A percentile compares a stretch with the other conserved stretches of the same genome.
Evolutionary conservation across 1,140 invertebrate genomes (phyloP).

Genomic region (Tribolium madens): DNA sequence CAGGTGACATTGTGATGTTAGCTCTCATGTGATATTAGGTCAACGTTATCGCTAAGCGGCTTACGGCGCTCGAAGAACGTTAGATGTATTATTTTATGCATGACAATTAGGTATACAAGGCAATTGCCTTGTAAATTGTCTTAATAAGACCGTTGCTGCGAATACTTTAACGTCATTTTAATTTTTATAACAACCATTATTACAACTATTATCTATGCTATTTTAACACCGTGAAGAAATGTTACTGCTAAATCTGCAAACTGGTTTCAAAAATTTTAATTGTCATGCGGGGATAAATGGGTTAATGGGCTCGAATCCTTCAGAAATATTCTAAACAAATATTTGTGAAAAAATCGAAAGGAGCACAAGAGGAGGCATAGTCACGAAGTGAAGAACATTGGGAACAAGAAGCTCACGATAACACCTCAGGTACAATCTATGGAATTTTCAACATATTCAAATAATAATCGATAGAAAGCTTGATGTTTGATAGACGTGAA

Average conservation of each 20-base stretch:
- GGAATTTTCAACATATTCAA: neutral
- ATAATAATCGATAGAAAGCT: neutral
- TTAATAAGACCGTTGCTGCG: conserved; percentile 29
- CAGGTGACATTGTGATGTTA: neutral
- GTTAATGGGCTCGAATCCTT: neutral
- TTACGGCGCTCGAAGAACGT: conserved; percentile 27
- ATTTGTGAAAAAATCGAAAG: neutral
- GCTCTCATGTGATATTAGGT: conserved; percentile 9
- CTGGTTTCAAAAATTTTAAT: neutral
- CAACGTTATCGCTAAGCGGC: conserved; percentile 25
- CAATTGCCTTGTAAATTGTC: conserved; percentile 36
- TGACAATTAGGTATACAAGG: conserved; percentile 29
- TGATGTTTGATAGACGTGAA: neutral
- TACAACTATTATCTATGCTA: neutral
- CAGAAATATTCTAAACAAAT: neutral
- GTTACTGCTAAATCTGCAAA: conserved; percentile 1
- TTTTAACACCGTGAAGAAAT: conserved; percentile 17
- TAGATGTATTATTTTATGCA: conserved; percentile 30
- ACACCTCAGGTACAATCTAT: neutral
- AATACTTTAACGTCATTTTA: conserved; percentile 13
- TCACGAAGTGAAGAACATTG: neutral
- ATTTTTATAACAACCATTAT: conserved; percentile 9
- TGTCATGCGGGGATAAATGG: neutral
- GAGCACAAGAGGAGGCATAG: neutral
- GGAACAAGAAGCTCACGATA: conserved; percentile 16